phyloP scores from a whole-genome alignment of 2,113 vertebrate genomes.

The Zingel zingel region DNA sequence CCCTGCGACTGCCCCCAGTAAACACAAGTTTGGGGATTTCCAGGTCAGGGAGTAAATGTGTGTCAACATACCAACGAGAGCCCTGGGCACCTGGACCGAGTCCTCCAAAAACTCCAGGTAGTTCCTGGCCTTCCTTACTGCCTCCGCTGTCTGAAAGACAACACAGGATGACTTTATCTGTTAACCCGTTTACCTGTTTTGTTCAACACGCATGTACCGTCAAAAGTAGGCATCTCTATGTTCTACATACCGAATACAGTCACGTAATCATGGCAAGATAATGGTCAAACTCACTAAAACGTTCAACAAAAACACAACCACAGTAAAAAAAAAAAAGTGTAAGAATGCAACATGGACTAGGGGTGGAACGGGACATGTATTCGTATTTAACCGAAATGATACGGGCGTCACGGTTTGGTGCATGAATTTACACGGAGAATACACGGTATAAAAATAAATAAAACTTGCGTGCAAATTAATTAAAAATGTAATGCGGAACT shows the following conservation, averaged over 20 bases:
- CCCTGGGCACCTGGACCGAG: constrained; percentile 91
- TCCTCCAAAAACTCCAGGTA: constrained; percentile 92
- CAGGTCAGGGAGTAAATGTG: neutral
- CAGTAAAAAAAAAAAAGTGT: neutral
- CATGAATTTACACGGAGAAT: no score
- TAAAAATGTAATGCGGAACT: no score
- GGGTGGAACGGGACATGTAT: no score
- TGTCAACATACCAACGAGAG: constrained; percentile 88
- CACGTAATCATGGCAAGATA: neutral
- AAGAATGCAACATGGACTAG: neutral
- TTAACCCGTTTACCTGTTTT: no score
- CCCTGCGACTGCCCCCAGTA: neutral
- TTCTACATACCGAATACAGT: neutral
- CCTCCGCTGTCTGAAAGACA: constrained; percentile 86
- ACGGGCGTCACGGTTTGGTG: no score
- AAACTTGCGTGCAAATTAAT: no score
- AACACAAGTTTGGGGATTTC: neutral
- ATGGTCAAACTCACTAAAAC: neutral
- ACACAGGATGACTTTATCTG: neutral
- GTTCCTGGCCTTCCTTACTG: constrained; percentile 89
- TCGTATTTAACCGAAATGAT: no score
- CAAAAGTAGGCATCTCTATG: neutral
- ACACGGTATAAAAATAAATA: no score
- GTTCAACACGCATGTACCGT: neutral
- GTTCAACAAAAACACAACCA: neutral